Percentiles rank a stretch among this genome's conserved stretches.
Evolutionary conservation across 2,888 invertebrate species (phyloP).

Genomic region (Halictus ligatus): DNA sequence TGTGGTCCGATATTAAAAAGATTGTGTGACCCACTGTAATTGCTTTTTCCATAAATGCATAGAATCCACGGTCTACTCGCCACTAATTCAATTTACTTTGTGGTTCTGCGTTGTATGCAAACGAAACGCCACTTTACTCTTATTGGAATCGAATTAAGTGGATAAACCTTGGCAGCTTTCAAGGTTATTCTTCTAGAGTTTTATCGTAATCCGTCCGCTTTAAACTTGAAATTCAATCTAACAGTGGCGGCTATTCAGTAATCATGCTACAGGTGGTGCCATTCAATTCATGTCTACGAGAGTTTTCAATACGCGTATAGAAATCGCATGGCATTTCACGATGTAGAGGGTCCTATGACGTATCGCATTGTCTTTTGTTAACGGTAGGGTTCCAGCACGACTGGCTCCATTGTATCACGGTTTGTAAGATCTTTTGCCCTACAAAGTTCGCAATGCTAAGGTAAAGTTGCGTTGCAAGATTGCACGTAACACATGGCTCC

Average conservation of each 20-base stretch:
- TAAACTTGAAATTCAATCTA: slow-evolving; percentile 4
- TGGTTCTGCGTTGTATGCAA: not conserved
- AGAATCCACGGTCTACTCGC: too few species aligned
- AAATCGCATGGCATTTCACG: not conserved
- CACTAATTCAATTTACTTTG: not conserved
- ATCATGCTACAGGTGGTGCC: not conserved
- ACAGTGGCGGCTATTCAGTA: not conserved
- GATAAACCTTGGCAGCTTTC: not conserved
- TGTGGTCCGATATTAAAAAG: too few species aligned
- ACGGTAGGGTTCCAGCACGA: not conserved
- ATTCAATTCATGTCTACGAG: not conserved
- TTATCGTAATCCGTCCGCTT: not conserved
- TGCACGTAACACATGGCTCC: not conserved
- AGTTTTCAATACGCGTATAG: not conserved
- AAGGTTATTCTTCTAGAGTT: not conserved
- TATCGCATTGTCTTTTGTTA: not conserved
- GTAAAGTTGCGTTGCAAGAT: not conserved
- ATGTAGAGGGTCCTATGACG: not conserved
- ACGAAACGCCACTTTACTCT: not conserved
- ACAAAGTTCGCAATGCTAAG: not conserved
- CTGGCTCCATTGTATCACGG: not conserved
- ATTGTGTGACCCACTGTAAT: too few species aligned
- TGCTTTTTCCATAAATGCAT: too few species aligned
- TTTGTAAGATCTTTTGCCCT: not conserved
- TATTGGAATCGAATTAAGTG: not conserved